Evolutionary conservation across 2,797 vertebrate species (phyloP).

Genomic region (Pristis pectinata): DNA sequence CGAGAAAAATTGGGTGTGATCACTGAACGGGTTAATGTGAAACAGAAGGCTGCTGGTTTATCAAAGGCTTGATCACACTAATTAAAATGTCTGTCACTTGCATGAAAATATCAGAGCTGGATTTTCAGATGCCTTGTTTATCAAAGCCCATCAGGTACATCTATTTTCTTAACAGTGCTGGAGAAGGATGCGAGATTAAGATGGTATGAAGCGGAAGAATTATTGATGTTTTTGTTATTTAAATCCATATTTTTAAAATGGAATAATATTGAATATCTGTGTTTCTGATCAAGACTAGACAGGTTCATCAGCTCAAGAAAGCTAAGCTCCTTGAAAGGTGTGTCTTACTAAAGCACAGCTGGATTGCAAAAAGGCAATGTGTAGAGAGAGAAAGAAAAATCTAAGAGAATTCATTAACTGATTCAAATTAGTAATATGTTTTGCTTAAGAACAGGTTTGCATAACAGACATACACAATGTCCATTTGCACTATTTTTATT

Average conservation of each 20-base stretch:
- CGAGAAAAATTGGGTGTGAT: background rate
- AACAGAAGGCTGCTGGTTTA: slow-evolving; percentile 23
- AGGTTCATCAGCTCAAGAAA: background rate
- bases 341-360: background rate
- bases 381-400: background rate
- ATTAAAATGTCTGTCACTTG: slow-evolving; percentile 26
- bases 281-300: background rate
- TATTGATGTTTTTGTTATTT: slow-evolving; percentile 2
- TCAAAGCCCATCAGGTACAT: background rate
- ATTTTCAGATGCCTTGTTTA: background rate
- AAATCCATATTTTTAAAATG: background rate
- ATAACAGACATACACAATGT: background rate
- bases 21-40: slow-evolving; percentile 2
- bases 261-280: no score
- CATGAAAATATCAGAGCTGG: slow-evolving; percentile 15
- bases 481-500: background rate
- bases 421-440: background rate
- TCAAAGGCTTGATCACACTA: slow-evolving; percentile 28
- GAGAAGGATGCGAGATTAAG: slow-evolving; percentile 2
- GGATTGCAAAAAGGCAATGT: background rate
- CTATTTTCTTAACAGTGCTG: background rate
- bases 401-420: background rate
- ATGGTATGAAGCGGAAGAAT: background rate
- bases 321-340: background rate
- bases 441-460: background rate